Evolutionary conservation across 2,888 invertebrate genomes (phyloP).

Genomic region (Sinhomidia bicolor): DNA sequence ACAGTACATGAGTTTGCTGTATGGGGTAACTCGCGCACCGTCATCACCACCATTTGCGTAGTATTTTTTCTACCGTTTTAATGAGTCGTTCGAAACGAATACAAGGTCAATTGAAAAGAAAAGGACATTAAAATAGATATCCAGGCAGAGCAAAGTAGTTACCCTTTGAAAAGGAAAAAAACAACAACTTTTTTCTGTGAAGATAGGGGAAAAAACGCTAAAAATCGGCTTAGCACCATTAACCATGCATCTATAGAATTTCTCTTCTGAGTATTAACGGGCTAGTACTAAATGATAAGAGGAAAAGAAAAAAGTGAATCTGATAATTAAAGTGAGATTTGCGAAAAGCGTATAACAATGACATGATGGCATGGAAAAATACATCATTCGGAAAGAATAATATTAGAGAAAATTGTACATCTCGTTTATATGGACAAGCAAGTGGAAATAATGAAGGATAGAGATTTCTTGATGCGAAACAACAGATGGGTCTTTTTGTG

Average conservation of each 20-base stretch:
- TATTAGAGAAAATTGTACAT: neutral
- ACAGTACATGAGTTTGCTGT: neutral
- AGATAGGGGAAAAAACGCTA: neutral
- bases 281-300: too few relatives aligned
- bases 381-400: too few relatives aligned
- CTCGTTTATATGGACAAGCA: too few relatives aligned
- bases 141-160: neutral
- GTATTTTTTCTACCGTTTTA: neutral
- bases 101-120: conserved; percentile 14
- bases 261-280: too few relatives aligned
- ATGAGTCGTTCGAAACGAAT: neutral
- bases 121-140: neutral
- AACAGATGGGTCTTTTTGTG: neutral
- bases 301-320: neutral
- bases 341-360: too few relatives aligned
- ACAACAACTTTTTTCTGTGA: neutral
- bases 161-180: neutral
- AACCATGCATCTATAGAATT: too few relatives aligned
- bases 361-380: too few relatives aligned
- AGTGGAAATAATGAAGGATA: neutral
- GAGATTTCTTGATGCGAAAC: neutral
- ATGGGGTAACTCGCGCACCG: neutral
- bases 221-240: neutral
- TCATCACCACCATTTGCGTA: neutral
- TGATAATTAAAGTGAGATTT: neutral